These are phyloP conservation scores for Triplophysa siluroides DNA, from an alignment of 2,113 vertebrate species.

Conservation along the genomic window DNA sequence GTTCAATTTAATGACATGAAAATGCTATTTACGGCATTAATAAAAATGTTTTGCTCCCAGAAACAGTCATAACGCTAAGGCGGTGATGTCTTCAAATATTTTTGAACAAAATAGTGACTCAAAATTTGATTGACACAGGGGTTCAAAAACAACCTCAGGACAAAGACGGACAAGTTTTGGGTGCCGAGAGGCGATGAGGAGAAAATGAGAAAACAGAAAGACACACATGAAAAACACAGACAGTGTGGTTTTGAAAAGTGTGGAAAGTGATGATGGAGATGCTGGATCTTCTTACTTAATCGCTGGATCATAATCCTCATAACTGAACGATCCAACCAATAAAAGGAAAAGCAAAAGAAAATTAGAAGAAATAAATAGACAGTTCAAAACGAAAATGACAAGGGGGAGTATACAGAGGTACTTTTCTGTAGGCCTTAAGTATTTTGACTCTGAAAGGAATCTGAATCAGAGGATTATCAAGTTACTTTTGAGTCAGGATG, in stretches of 20 bases:
- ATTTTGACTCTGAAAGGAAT: too few species aligned
- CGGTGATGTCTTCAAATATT: neutral
- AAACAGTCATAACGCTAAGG: neutral
- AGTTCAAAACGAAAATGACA: neutral
- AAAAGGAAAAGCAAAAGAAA: slow-evolving; percentile 79
- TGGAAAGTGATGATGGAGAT: slow-evolving; percentile 67
- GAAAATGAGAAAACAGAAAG: neutral
- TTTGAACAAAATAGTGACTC: neutral
- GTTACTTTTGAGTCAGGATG: too few species aligned
- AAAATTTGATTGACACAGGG: neutral
- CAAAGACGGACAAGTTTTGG: neutral
- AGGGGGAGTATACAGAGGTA: too few species aligned
- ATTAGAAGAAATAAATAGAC: slow-evolving; percentile 59
- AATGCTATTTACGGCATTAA: neutral
- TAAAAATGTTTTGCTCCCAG: neutral
- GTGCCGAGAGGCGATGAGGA: neutral
- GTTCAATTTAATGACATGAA: too few species aligned
- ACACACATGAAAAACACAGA: neutral
- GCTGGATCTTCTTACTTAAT: slow-evolving; percentile 90
- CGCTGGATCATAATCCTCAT: slow-evolving; percentile 94
- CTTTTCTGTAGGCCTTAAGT: too few species aligned
- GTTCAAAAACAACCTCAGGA: neutral
- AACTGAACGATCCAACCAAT: slow-evolving; percentile 81
- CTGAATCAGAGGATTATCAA: too few species aligned
- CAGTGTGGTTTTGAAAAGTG: neutral